phyloP scores from a whole-genome alignment of 2,888 invertebrate genomes.

The Panzeria rudis region DNA sequence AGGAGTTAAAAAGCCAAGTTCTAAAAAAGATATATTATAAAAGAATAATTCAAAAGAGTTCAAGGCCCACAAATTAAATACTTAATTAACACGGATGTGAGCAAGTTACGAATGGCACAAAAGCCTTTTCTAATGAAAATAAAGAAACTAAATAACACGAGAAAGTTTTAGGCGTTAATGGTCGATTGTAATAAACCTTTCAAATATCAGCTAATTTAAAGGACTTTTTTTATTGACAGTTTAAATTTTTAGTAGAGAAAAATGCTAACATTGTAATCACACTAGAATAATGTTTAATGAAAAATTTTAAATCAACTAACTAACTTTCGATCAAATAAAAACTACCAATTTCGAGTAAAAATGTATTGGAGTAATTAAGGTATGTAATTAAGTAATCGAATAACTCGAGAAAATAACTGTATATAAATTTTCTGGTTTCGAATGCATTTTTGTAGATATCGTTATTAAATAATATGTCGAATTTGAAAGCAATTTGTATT shows the following conservation, averaged over 20 bases:
- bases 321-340: too few species aligned
- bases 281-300: too few species aligned
- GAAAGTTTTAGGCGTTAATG: neutral
- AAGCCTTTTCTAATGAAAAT: constrained; percentile 43
- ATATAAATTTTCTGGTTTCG: too few species aligned
- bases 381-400: too few species aligned
- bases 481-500: too few species aligned
- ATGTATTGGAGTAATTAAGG: too few species aligned
- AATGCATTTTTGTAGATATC: too few species aligned
- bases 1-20: constrained; percentile 36
- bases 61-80: constrained; percentile 68
- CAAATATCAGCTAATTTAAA: neutral
- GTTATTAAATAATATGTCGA: too few species aligned
- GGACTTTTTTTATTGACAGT: neutral
- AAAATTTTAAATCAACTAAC: too few species aligned
- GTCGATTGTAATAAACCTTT: neutral
- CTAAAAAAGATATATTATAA: constrained; percentile 15
- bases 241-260: neutral
- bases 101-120: constrained; percentile 53
- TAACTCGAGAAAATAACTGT: too few species aligned
- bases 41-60: constrained; percentile 59
- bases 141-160: constrained; percentile 1
- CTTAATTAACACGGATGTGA: constrained; percentile 71
- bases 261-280: too few species aligned
- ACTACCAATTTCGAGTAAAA: too few species aligned